Base-by-base conservation (phyloP, 1,140 invertebrate species). In the Apis laboriosa region DNA sequence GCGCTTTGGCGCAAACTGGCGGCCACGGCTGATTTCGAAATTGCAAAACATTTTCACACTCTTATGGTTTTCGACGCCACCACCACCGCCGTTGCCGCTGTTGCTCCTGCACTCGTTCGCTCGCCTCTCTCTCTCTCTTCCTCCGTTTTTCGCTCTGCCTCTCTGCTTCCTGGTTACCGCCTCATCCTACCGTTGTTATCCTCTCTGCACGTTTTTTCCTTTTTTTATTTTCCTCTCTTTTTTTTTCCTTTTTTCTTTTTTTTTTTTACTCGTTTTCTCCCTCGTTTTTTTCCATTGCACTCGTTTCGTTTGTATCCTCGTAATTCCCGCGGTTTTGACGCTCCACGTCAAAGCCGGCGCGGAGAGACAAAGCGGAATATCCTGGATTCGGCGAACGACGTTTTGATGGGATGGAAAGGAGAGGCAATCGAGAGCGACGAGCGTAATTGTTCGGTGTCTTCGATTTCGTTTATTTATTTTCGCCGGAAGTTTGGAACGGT, bases 21-120 rank as follows among this genome's bases (percentile, higher is more conserved):
- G 88, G 84, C 89, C 89, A 92, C 89, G 92, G 90, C 90, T 92
- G 91, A 92, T 93, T 93, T 93, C 90, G 90, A 90, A 89, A 93
- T 93, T 93, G 93, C 92, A 93, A 93, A 93, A 93, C 92, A 93
- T 93, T 93, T 93, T 93, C 92, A 93, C 93, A 92, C 93, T 93
- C 91, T 91, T 85, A 90, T 93, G 92, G 89, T 91, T 93, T 43
- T 80, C 87, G 85, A 86, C 84, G 85, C 85, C 61, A 68, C 80
- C 85, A 86, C 73, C 76, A 56, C 75, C 81, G 64, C 73, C 74
- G 9, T 24, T 24, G 51, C 34, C 2, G 34, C 34, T 2, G 34
- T 2, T 34, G 34, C 34, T 34, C 34, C 34, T 43, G 34, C 34
- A 7, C 34, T 43, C 34, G 34, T 43, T 43, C 28, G 68, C 24